Evolutionary conservation across 1,140 invertebrate species (phyloP), one percentile per base, ranked within the genome.

Genomic region (Drosophila navojoa): DNA sequence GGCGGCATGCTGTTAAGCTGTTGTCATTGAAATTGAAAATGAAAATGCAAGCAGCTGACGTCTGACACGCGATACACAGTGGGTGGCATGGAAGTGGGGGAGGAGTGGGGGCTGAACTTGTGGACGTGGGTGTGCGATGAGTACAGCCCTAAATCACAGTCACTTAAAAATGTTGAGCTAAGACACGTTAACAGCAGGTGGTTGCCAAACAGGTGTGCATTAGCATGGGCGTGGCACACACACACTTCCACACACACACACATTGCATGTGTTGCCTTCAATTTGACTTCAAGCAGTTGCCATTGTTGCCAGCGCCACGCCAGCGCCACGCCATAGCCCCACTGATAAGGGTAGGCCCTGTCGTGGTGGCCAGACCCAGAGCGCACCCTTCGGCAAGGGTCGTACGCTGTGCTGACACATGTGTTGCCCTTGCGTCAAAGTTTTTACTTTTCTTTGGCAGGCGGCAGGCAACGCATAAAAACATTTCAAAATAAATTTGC

Each of bases 1-100:
- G 71, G 76, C 81, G 79, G 82, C 67, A 81, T 87, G 78, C 78
- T 87, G 68, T 64, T 87, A 81, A 86, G 79, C 81, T 87, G 79
- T 89, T 89, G 82, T 82, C 82, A 89, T 87, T 87, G 80, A 79
- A 87, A 87, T 82, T 87, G 79, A 90, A 54, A 53, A 53, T 81
- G 78, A 77, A 89, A 89, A 84, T 90, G 71, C 71, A 80, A 64
- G 68, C 84, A 89, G 84, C 85, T 89, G 84, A 89, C 84, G 79
- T 77, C 84, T 89, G 80, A 87, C 82, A 87, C 67, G 78, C 79
- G 69, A 82, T 75, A 66, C 71, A 40, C 6, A 16, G 42, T 45
- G 61, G 29, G 25, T 1, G 22, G 7, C 4, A 4, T 11, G 6
- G 1, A 19, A 13, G 9, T 32, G 10, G 32, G 13, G 5, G n/a